Evolutionary conservation across 2,113 vertebrate genomes (phyloP).

Genomic region (Myiozetetes cayanensis): DNA sequence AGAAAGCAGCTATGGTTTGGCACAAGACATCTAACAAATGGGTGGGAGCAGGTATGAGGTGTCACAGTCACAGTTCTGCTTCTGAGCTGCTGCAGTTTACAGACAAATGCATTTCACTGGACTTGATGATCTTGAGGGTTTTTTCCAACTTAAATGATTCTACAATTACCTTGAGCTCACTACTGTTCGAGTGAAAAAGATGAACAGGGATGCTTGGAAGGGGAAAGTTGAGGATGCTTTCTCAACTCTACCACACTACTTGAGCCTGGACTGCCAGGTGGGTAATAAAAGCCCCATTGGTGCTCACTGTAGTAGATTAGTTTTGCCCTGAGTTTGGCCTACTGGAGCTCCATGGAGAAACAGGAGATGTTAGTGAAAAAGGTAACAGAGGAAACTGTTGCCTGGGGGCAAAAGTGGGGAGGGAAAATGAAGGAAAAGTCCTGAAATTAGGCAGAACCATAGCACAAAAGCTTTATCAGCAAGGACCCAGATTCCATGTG

Average conservation of each 20-base stretch:
- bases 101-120: not conserved
- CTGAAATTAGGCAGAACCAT: not conserved
- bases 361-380: not conserved
- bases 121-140: not conserved
- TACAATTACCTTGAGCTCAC: not conserved
- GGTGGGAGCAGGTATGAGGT: not conserved
- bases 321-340: not conserved
- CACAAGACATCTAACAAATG: not conserved
- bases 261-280: not conserved
- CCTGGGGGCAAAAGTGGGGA: not conserved
- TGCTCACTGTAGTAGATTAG: not conserved
- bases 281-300: not conserved
- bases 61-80: not conserved
- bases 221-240: not conserved
- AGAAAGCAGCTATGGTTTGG: not conserved
- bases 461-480: not conserved
- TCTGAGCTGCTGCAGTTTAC: not conserved
- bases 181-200: not conserved
- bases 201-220: not conserved
- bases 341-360: not conserved
- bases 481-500: not conserved
- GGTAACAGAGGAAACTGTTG: not conserved
- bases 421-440: not conserved
- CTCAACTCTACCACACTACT: not conserved
- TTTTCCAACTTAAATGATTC: not conserved